Evolutionary conservation across 2,113 vertebrate genomes (phyloP), one percentile per base, ranked within the genome.

Genomic region (Pseudorhombus dupliciocellatus): DNA sequence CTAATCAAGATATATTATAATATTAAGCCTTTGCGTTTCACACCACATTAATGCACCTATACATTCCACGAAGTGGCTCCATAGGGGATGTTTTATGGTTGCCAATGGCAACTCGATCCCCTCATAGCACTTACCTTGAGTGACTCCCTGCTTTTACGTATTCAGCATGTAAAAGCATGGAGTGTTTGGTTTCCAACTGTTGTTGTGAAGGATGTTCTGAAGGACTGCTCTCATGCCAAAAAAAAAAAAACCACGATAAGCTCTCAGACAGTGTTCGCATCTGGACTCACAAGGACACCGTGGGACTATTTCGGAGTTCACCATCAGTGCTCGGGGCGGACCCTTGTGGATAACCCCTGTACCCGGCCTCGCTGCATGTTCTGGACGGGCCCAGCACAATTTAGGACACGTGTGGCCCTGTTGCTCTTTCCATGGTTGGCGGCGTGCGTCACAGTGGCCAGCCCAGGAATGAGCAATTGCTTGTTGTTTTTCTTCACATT

Each of bases 211-310:
- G 46, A 60, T 71, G 52, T 22, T 66, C 22, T 37, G 44, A 79
- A 63, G 40, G 30, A 65, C 75, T 59, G 30, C 74, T 77, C 77
- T 65, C 80, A 85, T 28, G 63, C 51, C 65, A 44, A 15, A 51
- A 55, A 63, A 15, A 51, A 55, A 63, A 55, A 54, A 24, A 55
- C 31, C 5, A 52, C 34, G 70, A 85, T 84, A 75, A 76, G 70
- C 78, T 53, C 64, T 62, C 20, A 31, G 73, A 69, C 42, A 22
- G 50, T 16, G 15, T n/a, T 2, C 25, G 60, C 83, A 80, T 80
- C 80, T 84, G 83, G 79, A 81, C 72, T 66, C 63, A 54, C 74
- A 75, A 77, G 70, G 77, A 84, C 81, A 71, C 57, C 9, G 31
- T 72, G 76, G 75, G 62, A 75, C 66, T 52, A 15, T 81, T 73